A percentile compares a stretch with the other conserved stretches of the same genome.
Conservation (phyloP, 2,888 invertebrate species). For the Notodonta ziczac region DNA sequence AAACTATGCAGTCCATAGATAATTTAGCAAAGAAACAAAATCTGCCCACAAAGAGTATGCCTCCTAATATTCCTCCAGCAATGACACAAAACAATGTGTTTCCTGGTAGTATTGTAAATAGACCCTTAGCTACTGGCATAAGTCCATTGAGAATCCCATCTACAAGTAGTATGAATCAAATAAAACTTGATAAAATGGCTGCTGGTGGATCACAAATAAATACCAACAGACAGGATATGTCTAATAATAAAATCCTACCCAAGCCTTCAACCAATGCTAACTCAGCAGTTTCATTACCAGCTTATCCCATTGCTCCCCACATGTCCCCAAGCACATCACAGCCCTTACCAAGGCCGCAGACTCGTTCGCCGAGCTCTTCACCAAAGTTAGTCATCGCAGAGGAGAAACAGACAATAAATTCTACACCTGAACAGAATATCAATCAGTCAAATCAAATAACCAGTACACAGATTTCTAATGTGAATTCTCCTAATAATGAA, state of each 20-base stretch:
- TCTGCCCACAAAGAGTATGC: conserved; percentile 62
- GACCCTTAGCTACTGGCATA: conserved; percentile 53
- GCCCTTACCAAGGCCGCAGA: conserved; percentile 74
- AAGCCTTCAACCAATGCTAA: conserved; percentile 54
- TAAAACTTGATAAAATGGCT: conserved; percentile 65
- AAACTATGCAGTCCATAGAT: conserved; percentile 82
- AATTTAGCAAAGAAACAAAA: conserved; percentile 80
- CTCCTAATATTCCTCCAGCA: conserved; percentile 48
- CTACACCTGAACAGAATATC: conserved; percentile 56
- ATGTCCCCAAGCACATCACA: conserved; percentile 58
- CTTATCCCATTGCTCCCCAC: conserved; percentile 59
- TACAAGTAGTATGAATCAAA: conserved; percentile 58
- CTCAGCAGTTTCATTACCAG: conserved; percentile 54
- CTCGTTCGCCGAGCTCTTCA: conserved; percentile 81
- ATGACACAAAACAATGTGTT: conserved; percentile 57
- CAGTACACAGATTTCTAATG: conserved; percentile 67
- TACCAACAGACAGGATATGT: conserved; percentile 56
- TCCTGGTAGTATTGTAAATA: conserved; percentile 55
- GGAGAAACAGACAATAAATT: conserved; percentile 68
- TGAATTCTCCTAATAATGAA: conserved; percentile 61
- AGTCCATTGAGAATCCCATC: conserved; percentile 68
- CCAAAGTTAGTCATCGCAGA: conserved; percentile 81
- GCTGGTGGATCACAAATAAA: conserved; percentile 48
- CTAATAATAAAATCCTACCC: conserved; percentile 48
- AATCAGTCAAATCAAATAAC: conserved; percentile 76